Base-by-base conservation (phyloP, 2,113 vertebrate genomes). In the Sinocyclocheilus grahami region DNA sequence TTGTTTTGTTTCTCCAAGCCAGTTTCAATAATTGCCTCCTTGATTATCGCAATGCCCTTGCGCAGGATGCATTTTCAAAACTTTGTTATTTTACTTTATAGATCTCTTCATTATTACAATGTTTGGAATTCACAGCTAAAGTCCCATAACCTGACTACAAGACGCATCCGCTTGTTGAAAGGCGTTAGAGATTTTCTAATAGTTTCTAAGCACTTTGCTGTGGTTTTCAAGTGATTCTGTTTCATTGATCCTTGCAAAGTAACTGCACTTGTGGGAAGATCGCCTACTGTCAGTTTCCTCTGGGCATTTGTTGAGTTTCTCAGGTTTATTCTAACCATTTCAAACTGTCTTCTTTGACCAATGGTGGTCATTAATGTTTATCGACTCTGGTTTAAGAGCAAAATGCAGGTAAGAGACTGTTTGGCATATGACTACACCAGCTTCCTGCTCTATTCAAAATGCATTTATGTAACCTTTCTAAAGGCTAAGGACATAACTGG, bases 191-290 rank as follows among this genome's bases (percentile, higher is more conserved):
- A 37, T 55, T 60, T 42, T 63, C 42, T 48, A 84, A 22, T 77
- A 74, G 87, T 84, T 81, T 83, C 84, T 85, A 63, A 65, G 80
- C 87, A 79, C 84, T 86, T 81, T 84, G 58, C 67, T 84, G 85
- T 60, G 87, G 84, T 81, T 86, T 75, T 65, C 24, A 67, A 84
- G 81, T 88, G 78, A 86, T 81, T 84, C 71, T 67, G 65, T 48
- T 86, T 86, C 86, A 88, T 88, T 65, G 82, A 88, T 88, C 82
- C 9, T 22, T 76, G 4, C 11, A 51, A 67, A 37, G 48, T 20
- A 84, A 81, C 83, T 33, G 69, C 37, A 84, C 86, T 84, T 86
- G 85, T 51, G 81, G 39, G 78, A 82, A 79, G 78, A 63, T 14
- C 18, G 8, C 72, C 22, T 63, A 76, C 81, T 48, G 58, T 53